Evolutionary conservation across 1,140 invertebrate species (phyloP), one percentile per base, ranked within the genome.

Genomic region (Diprion similis): DNA sequence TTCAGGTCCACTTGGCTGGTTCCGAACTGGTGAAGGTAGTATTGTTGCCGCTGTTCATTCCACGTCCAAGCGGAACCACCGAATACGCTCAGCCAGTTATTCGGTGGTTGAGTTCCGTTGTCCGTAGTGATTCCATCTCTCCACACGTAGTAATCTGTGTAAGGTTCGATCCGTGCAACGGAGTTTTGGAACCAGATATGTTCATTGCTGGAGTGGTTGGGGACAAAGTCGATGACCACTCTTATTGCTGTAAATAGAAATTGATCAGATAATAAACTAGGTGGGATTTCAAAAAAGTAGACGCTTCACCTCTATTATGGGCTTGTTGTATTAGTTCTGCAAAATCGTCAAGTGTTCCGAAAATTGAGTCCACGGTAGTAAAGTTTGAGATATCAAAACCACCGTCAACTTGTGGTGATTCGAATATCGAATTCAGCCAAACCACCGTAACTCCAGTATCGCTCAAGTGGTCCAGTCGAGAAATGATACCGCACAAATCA

Each of bases 101-200:
- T 95, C n/a, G 93, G 94, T 13, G 79, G 79, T 8, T 68, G 10
- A 15, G 77, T 78, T 9, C 11, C 51, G 8, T 79, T 73, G 48
- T 80, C 75, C 6, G 82, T 80, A 46, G 82, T 81, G 70, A 74
- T 75, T 77, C 84, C 83, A 81, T 88, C 77, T 47, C 79, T 86
- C 94, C 94, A 95, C 48, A 94, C 87, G 81, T 95, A 95, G 81
- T 91, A 95, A 78, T 92, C 88, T 17, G 11, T 59, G 76, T 91
- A 94, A 0, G 85, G 84, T 2, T 85, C 83, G 13, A 90, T 83
- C 64, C 85, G 87, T 19, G 89, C 85, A 47, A 85, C 76, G 65
- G 94, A 95, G 76, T 90, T 87, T 65, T 87, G 77, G 82, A 96
- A 96, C 95, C 95, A 96, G n/a, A 83, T 75, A 76, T 93, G 93